Evolutionary conservation across 2,797 vertebrate species (phyloP).

Genomic region (Pipistrellus nathusii): DNA sequence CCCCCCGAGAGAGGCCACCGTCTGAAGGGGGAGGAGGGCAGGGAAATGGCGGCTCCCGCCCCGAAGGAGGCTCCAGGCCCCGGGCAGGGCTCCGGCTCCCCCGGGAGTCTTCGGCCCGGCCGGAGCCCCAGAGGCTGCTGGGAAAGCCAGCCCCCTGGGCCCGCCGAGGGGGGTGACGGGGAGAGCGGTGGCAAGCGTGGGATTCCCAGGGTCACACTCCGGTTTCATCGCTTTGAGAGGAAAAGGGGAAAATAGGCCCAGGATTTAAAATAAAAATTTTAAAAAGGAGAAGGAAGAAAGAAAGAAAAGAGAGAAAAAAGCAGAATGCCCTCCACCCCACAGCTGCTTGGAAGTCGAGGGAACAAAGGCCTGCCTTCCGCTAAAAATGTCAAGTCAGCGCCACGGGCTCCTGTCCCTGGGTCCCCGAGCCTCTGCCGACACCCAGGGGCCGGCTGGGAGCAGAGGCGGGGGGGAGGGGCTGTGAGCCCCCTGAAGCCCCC

Average conservation of each 20-base stretch:
- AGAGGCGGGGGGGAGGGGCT: too few relatives aligned
- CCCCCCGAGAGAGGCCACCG: neutral
- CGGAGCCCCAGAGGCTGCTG: constrained; percentile 11
- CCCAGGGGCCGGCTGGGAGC: neutral
- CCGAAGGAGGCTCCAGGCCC: neutral
- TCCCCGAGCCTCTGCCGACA: constrained; percentile 25
- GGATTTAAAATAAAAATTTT: neutral
- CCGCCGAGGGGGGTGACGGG: neutral
- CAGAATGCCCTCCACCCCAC: constrained; percentile 60
- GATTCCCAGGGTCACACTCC: constrained; percentile 57
- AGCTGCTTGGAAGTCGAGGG: constrained; percentile 68
- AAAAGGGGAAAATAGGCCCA: constrained; percentile 58
- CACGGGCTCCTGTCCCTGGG: constrained; percentile 25
- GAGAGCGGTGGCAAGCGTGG: constrained; percentile 22
- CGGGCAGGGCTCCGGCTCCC: neutral
- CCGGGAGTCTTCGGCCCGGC: neutral
- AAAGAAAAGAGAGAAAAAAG: neutral
- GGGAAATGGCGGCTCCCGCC: neutral
- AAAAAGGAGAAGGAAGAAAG: neutral
- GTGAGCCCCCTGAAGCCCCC: neutral
- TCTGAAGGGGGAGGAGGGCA: neutral
- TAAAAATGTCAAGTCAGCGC: constrained; percentile 75
- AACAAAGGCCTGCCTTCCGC: constrained; percentile 69
- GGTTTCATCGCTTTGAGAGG: constrained; percentile 42
- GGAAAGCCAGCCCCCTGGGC: constrained; percentile 41